These are phyloP conservation scores for Drosophila pegasa DNA, from an alignment of 2,888 invertebrate genomes.

Conservation along the genomic window DNA sequence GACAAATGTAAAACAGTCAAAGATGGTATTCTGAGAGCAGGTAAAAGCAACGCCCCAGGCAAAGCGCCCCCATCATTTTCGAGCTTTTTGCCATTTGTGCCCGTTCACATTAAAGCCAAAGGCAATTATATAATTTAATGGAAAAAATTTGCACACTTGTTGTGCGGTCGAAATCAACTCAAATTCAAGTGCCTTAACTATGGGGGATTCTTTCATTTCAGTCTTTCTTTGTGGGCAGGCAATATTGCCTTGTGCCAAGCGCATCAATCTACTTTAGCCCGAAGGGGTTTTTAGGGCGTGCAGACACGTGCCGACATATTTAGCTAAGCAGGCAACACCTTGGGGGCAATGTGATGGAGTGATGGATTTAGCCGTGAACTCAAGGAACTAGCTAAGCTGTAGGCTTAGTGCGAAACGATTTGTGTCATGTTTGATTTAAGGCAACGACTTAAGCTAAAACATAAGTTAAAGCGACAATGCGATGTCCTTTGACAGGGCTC, in stretches of 20 bases:
- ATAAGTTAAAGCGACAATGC: conserved; percentile 16
- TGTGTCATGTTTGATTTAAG: conserved; percentile 56
- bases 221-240: conserved; percentile 8
- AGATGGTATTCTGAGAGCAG: conserved; percentile 31
- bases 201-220: conserved; percentile 17
- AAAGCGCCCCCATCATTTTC: background rate
- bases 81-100: conserved; percentile 1
- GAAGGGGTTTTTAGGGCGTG: conserved; percentile 7
- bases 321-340: conserved; percentile 26
- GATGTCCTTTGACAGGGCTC: background rate
- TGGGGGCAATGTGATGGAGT: conserved; percentile 33
- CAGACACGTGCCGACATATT: conserved; percentile 35
- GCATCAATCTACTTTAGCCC: conserved; percentile 58
- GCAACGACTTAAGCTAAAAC: conserved; percentile 26
- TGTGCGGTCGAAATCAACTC: conserved; percentile 19
- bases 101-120: conserved; percentile 17
- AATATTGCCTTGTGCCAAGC: conserved; percentile 31
- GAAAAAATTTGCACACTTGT: conserved; percentile 40
- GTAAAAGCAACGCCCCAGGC: conserved; percentile 29
- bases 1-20: conserved; percentile 55
- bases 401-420: conserved; percentile 37
- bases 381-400: conserved; percentile 32
- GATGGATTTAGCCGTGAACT: conserved; percentile 46
- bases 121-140: conserved; percentile 29
- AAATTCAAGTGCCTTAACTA: conserved; percentile 2